phyloP scores from a whole-genome alignment of 2,888 invertebrate species.

The Laothoe populi region DNA sequence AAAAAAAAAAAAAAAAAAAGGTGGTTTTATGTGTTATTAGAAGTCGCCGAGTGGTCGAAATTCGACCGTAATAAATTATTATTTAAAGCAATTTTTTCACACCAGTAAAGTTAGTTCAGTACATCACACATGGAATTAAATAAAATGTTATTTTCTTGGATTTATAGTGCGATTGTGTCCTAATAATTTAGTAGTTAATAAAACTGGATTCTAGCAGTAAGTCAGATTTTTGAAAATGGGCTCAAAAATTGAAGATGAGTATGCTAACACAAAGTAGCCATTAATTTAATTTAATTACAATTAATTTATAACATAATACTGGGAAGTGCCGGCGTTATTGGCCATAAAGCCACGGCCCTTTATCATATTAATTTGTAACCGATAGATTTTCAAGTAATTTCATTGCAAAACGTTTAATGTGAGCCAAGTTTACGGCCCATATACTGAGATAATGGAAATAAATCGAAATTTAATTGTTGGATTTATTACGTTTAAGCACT shows the following conservation, averaged over 20 bases:
- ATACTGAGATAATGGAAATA: constrained; percentile 18
- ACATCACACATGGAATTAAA: too few species aligned
- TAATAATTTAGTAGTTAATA: too few species aligned
- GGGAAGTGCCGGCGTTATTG: not conserved
- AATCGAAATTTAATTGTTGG: constrained; percentile 25
- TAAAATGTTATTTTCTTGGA: too few species aligned
- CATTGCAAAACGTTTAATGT: constrained; percentile 19
- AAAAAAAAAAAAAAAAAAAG: too few species aligned
- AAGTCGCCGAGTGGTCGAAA: too few species aligned
- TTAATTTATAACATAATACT: not conserved
- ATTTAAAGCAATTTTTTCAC: too few species aligned
- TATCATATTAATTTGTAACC: constrained; percentile 13
- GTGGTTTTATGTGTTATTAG: constrained; percentile 2
- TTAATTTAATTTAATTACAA: not conserved
- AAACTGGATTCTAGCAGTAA: too few species aligned
- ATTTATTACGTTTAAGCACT: constrained; percentile 3
- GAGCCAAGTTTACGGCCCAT: constrained; percentile 15
- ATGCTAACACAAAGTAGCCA: not conserved
- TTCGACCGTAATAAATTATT: too few species aligned
- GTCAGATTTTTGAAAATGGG: too few species aligned
- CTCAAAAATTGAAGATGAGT: too few species aligned
- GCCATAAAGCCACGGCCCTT: not conserved
- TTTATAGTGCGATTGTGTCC: too few species aligned
- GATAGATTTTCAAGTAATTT: constrained; percentile 16
- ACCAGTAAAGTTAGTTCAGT: too few species aligned